Evolutionary conservation across 1,140 invertebrate species (phyloP), one percentile per base, ranked within the genome.

Genomic region (Wiebesia pumilae): DNA sequence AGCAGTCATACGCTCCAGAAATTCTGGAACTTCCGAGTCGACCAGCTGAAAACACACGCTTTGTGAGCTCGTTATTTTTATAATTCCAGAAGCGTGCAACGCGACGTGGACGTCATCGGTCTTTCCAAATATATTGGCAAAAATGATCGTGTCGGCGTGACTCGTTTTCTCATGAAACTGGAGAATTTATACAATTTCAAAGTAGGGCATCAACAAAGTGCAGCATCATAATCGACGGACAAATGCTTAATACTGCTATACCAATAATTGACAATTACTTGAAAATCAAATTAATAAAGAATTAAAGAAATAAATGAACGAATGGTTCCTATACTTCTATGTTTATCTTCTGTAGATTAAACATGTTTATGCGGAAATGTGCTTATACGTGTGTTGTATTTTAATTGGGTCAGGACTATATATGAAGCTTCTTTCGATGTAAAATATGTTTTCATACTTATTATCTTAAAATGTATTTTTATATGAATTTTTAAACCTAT

Each of bases 91-190:
- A 77, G 30, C 77, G 47, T 51, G 77, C 9, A 47, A 54, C n/a
- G 47, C 47, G 77, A 75, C 40, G 40, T 43, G 40, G 21, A 75
- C 27, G 40, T 75, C 71, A n/a, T 43, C 1, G 71, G 35, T 71
- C 69, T 38, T 33, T 0, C 16, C 69, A 71, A 77, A 77, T 47
- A 77, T 77, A 77, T 77, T 77, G 73, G 38, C 77, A 33, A 54
- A 71, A 79, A 33, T 35, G 0, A 30, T 30, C 16, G 24, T 12
- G n/a, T 21, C 16, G n/a, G 43, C 40, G 33, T 80, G 47, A 54
- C 51, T 83, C 81, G 65, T 54, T 83, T 83, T 71, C 24, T 43
- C 33, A 30, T 30, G 24, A 81, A 81, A 81, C 30, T 47, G 67
- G 65, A 33, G 16, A 73, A 51, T 67, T 54, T 58, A 40, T 33